Percentiles rank a stretch among this genome's conserved stretches.
These are phyloP conservation scores for Ctenopoma kingsleyae DNA, from an alignment of 2,797 vertebrate species.

Conservation along the genomic window DNA sequence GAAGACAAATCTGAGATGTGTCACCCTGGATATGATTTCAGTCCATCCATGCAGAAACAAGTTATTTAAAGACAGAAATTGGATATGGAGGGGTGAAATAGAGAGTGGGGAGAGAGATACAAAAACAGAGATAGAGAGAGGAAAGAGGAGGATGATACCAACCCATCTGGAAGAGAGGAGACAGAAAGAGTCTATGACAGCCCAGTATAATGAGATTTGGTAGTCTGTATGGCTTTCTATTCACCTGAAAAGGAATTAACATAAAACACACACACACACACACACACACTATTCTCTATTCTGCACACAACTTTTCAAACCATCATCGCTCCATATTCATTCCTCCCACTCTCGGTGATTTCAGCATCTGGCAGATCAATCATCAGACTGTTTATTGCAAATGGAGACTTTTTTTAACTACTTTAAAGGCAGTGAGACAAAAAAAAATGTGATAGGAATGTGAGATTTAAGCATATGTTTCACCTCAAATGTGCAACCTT, in stretches of 20 bases:
- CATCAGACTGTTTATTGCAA: conserved; percentile 50
- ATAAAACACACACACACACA: conserved; percentile 33
- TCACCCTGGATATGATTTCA: conserved; percentile 77
- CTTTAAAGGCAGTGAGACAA: conserved; percentile 23
- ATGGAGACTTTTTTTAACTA: conserved; percentile 32
- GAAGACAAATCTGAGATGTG: conserved; percentile 80
- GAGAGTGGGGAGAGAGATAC: conserved; percentile 23
- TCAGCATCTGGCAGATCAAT: conserved; percentile 63
- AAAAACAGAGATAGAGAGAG: conserved; percentile 45
- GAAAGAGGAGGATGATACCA: conserved; percentile 60
- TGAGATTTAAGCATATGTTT: conserved; percentile 36
- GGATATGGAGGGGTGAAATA: conserved; percentile 49
- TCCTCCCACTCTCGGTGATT: conserved; percentile 38
- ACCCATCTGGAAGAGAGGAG: conserved; percentile 73
- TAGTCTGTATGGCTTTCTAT: conserved; percentile 65
- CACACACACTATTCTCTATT: conserved; percentile 35
- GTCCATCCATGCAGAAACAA: conserved; percentile 81
- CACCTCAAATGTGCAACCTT: background rate
- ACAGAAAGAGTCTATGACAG: conserved; percentile 72
- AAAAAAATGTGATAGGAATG: conserved; percentile 3
- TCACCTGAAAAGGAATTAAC: conserved; percentile 73
- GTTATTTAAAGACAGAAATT: conserved; percentile 82
- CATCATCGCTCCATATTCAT: conserved; percentile 43
- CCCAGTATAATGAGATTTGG: conserved; percentile 73
- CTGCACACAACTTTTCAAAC: conserved; percentile 51